Conservation (phyloP, 2,797 vertebrate species). For the Coilia nasus region DNA sequence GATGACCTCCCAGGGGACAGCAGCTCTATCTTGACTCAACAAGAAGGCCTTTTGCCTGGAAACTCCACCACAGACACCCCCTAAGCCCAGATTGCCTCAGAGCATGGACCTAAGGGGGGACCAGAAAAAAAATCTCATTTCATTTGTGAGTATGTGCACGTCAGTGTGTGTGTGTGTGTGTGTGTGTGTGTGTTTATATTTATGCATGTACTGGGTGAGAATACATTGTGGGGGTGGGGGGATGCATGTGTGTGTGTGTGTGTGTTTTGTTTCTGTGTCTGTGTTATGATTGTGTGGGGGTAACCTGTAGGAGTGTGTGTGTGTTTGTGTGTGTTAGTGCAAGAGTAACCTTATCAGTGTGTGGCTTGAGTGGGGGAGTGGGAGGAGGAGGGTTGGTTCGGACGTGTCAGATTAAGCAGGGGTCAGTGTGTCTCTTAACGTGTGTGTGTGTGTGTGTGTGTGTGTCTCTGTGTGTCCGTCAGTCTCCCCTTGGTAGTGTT, state of each 20-base stretch:
- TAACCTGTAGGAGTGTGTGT: not conserved
- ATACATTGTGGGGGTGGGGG: too few relatives aligned
- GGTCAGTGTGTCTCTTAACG: not conserved
- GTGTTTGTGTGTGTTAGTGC: constrained; percentile 7
- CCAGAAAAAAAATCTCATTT: not conserved
- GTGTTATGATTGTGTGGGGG: not conserved
- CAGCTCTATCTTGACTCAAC: not conserved
- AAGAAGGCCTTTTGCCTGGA: not conserved
- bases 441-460: too few relatives aligned
- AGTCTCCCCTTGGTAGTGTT: too few relatives aligned
- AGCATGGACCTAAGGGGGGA: not conserved
- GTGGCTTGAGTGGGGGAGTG: not conserved
- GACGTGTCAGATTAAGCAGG: not conserved
- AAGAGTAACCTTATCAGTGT: constrained; percentile 4
- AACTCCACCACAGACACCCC: not conserved
- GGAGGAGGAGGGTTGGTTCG: not conserved
- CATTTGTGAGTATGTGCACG: too few relatives aligned
- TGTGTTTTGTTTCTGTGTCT: not conserved
- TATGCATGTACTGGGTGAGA: too few relatives aligned
- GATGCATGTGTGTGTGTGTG: not conserved
- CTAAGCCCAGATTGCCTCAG: not conserved
- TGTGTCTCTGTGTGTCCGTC: too few relatives aligned
- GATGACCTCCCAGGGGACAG: not conserved
- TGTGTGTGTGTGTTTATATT: too few relatives aligned
- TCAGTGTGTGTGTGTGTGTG: too few relatives aligned